A percentile compares a stretch with the other conserved stretches of the same genome.
phyloP scores from a whole-genome alignment of 2,797 vertebrate genomes.

The Pseudotriccus pelzelni region DNA sequence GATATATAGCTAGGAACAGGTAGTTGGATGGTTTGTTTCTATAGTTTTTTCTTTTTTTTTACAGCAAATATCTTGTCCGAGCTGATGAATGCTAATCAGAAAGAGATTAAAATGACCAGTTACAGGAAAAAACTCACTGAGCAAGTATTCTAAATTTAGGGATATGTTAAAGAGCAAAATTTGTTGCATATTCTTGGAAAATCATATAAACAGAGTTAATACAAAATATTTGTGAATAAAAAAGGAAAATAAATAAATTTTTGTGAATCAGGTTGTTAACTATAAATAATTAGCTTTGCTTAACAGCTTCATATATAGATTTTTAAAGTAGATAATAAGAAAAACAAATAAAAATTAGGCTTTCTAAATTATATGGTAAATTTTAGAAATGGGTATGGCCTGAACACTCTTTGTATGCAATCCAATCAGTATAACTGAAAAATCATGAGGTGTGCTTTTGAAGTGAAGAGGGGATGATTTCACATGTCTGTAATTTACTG shows the following conservation, averaged over 20 bases:
- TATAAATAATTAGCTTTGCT: not conserved
- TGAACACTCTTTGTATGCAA: not conserved
- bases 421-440: not conserved
- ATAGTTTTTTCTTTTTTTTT: not conserved
- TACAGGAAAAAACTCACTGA: not conserved
- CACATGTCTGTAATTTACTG: not conserved
- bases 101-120: not conserved
- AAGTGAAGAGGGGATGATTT: not conserved
- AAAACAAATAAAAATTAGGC: not conserved
- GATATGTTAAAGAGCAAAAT: not conserved
- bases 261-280: not conserved
- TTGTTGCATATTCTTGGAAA: not conserved
- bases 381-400: not conserved
- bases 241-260: not conserved
- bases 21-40: not conserved
- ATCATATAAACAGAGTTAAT: not conserved
- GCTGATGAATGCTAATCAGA: not conserved
- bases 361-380: not conserved
- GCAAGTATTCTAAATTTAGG: not conserved
- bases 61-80: not conserved
- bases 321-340: not conserved
- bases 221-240: not conserved
- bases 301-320: not conserved
- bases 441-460: not conserved
- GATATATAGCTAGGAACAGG: not conserved